Conservation (phyloP, 2,113 vertebrate genomes). For the Thomomys bottae region DNA sequence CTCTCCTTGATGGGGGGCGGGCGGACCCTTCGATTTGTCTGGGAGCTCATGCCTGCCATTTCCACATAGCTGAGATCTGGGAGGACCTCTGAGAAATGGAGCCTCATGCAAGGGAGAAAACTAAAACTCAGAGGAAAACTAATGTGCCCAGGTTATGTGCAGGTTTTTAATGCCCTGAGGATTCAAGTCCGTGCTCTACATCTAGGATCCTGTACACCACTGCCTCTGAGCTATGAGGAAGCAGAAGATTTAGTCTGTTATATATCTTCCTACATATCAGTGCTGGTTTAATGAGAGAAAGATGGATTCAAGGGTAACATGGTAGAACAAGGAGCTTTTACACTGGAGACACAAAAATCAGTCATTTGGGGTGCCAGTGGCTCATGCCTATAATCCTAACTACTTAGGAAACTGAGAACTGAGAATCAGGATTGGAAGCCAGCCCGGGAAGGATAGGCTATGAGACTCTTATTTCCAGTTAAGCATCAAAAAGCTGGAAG, state of each 20-base stretch:
- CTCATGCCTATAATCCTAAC: too few relatives aligned
- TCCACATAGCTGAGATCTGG: neutral
- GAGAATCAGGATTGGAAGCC: too few relatives aligned
- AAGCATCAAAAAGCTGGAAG: too few relatives aligned
- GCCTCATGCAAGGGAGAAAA: neutral
- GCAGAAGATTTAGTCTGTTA: neutral
- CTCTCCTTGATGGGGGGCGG: slow-evolving; percentile 4
- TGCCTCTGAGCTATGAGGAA: neutral
- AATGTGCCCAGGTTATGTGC: neutral
- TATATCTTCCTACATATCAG: neutral
- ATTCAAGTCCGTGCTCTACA: neutral
- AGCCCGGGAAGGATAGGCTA: too few relatives aligned
- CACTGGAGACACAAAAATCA: neutral
- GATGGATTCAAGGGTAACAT: neutral
- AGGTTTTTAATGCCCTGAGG: neutral
- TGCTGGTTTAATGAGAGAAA: neutral
- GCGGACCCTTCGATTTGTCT: neutral
- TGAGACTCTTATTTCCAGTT: too few relatives aligned
- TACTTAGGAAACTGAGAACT: too few relatives aligned
- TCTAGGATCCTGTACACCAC: neutral
- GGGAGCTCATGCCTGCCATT: neutral
- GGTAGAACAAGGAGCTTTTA: neutral
- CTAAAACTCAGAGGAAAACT: neutral
- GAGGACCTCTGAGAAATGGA: neutral
- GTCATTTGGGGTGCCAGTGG: too few relatives aligned